A percentile compares a stretch with the other conserved stretches of the same genome.
phyloP scores from a whole-genome alignment of 2,797 vertebrate genomes.

The Anisognathus igniventris region DNA sequence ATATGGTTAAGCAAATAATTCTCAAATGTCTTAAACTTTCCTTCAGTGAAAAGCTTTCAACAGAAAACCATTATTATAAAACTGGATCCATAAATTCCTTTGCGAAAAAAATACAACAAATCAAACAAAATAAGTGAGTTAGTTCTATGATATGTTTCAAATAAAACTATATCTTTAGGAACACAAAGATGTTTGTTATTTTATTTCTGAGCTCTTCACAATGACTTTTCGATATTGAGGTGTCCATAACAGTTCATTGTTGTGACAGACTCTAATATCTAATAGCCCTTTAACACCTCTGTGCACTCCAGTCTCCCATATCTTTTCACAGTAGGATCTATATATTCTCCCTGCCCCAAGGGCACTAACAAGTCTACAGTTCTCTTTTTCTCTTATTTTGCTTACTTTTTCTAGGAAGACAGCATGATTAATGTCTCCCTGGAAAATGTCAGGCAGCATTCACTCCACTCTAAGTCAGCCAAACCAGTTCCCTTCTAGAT shows the following conservation, averaged over 20 bases:
- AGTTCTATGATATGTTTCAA: background rate
- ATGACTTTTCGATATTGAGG: background rate
- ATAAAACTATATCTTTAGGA: background rate
- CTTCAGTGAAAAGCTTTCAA: background rate
- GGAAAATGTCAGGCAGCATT: background rate
- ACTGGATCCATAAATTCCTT: background rate
- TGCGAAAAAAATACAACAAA: background rate
- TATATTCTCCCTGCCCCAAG: background rate
- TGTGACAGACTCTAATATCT: background rate
- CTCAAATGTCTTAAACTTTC: background rate
- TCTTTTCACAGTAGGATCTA: background rate
- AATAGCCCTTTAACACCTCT: background rate
- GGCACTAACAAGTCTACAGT: background rate
- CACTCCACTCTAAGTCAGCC: background rate
- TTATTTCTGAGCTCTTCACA: background rate
- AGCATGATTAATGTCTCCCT: background rate
- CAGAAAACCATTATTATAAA: background rate
- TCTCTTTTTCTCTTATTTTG: background rate
- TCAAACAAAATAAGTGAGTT: background rate
- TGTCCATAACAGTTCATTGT: background rate
- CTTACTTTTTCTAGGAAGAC: background rate
- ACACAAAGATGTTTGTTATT: background rate
- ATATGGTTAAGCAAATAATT: background rate
- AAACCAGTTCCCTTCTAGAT: background rate
- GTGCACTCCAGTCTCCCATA: background rate